These are phyloP conservation scores for Cheilosia soror DNA, from an alignment of 2,888 invertebrate genomes.

Conservation along the genomic window DNA sequence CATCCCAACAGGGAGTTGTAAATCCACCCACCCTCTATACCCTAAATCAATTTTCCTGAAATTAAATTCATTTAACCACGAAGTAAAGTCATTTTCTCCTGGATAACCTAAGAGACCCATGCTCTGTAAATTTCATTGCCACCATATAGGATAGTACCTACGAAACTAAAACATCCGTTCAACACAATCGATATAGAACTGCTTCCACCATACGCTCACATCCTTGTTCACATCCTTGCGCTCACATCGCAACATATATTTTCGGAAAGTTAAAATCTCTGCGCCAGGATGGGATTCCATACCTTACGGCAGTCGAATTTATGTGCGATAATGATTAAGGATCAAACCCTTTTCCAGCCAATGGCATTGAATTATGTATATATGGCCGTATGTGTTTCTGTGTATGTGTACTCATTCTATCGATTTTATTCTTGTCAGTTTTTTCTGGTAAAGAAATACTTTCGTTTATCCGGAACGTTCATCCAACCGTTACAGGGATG, in stretches of 20 bases:
- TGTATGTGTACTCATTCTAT: conserved; percentile 7
- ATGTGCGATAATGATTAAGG: conserved; percentile 65
- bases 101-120: conserved; percentile 8
- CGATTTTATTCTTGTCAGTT: conserved; percentile 18
- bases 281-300: conserved; percentile 31
- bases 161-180: conserved; percentile 11
- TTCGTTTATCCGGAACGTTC: conserved; percentile 17
- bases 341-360: conserved; percentile 51
- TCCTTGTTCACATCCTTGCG: neutral
- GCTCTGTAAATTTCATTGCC: conserved; percentile 12
- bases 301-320: conserved; percentile 55
- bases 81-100: conserved; percentile 16
- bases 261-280: conserved; percentile 46
- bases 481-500: conserved; percentile 12
- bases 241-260: neutral
- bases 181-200: neutral
- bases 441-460: neutral
- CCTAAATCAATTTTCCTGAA: conserved; percentile 17
- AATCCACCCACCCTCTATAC: neutral
- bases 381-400: neutral
- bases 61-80: conserved; percentile 40
- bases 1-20: too few species aligned
- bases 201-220: neutral
- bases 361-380: conserved; percentile 15
- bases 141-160: neutral